Evolutionary conservation across 2,888 invertebrate species (phyloP).

Genomic region (Drosophila buzzatii): DNA sequence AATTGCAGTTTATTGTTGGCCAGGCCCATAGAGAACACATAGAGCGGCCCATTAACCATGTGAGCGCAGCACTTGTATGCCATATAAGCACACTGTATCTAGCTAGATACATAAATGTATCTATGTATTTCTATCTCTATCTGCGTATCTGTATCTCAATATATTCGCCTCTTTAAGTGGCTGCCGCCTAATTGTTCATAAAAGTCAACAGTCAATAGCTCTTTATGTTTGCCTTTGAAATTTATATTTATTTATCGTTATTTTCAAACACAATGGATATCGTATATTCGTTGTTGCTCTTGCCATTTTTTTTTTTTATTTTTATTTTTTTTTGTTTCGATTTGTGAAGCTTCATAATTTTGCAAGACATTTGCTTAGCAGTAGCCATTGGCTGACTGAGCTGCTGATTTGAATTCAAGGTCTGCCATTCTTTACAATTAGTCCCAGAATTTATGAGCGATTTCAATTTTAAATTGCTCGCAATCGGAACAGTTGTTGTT

Average conservation of each 20-base stretch:
- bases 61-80: slow-evolving; percentile 59
- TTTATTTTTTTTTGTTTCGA: slow-evolving; percentile 30
- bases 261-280: slow-evolving; percentile 61
- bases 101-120: slow-evolving; percentile 45
- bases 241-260: slow-evolving; percentile 77
- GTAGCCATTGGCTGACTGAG: slow-evolving; percentile 58
- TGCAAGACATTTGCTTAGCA: slow-evolving; percentile 66
- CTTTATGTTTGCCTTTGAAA: slow-evolving; percentile 79
- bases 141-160: slow-evolving; percentile 63
- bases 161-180: slow-evolving; percentile 74
- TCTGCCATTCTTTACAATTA: slow-evolving; percentile 78
- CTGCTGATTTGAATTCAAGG: slow-evolving; percentile 68
- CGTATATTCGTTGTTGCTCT: slow-evolving; percentile 29
- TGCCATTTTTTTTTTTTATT: slow-evolving; percentile 38
- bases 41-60: slow-evolving; percentile 67
- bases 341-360: slow-evolving; percentile 75
- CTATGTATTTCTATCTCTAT: slow-evolving; percentile 34
- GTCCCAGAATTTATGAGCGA: slow-evolving; percentile 77
- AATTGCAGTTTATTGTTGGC: slow-evolving; percentile 79
- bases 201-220: slow-evolving; percentile 80
- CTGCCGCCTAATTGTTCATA: slow-evolving; percentile 78
- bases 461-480: slow-evolving; percentile 70
- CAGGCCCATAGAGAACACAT: slow-evolving; percentile 73
- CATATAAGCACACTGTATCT: slow-evolving; percentile 51
- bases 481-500: slow-evolving; percentile 30